These are phyloP conservation scores for Temnopleurus reevesii DNA, from an alignment of 53 echinoderm and acorn worm genomes.

Conservation along the genomic window DNA sequence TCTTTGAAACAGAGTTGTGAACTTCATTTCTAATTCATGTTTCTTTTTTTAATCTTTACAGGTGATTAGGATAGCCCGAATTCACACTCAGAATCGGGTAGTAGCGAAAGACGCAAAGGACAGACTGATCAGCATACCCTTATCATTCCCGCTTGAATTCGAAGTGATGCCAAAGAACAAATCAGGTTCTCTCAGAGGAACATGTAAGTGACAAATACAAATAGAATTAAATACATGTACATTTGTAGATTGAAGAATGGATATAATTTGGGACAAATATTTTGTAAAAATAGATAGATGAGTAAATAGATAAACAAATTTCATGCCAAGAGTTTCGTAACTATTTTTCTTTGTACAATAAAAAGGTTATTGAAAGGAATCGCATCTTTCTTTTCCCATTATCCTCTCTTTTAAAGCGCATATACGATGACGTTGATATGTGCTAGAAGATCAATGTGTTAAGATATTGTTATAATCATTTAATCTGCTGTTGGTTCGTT, in stretches of 20 bases:
- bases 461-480: too few species aligned
- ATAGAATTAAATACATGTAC: neutral
- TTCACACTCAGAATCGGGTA: constrained; percentile 74
- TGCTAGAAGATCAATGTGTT: too few species aligned
- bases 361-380: too few species aligned
- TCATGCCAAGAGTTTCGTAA: too few species aligned
- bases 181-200: constrained; percentile 57
- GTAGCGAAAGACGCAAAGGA: constrained; percentile 76
- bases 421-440: too few species aligned
- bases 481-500: too few species aligned
- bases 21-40: neutral
- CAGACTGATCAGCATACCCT: constrained; percentile 79
- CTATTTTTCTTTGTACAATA: too few species aligned
- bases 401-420: too few species aligned
- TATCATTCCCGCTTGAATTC: constrained; percentile 73
- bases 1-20: too few species aligned
- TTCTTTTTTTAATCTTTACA: constrained; percentile 6
- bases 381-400: too few species aligned
- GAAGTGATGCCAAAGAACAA: constrained; percentile 77
- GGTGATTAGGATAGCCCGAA: constrained; percentile 82
- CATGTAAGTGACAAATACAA: constrained; percentile 63
- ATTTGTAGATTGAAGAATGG: neutral
- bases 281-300: neutral
- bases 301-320: neutral
- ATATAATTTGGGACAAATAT: neutral